Conservation (phyloP, 2,113 vertebrate genomes). For the Uropsilus gracilis region DNA sequence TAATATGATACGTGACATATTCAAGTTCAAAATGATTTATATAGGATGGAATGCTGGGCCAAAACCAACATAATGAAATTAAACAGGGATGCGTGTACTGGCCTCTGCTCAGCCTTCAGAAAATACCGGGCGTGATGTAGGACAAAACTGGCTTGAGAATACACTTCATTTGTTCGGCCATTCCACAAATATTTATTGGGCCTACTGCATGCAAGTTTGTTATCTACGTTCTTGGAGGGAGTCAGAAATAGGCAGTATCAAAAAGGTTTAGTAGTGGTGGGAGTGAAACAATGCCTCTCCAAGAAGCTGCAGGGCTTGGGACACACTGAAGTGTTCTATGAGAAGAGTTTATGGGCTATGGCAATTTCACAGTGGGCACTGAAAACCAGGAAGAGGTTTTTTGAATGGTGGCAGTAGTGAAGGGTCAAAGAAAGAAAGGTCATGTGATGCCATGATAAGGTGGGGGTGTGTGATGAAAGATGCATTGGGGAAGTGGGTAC, state of each 20-base stretch:
- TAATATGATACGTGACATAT: constrained; percentile 42
- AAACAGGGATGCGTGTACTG: constrained; percentile 4
- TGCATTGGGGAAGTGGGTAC: rapidly evolving
- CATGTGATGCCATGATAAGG: neutral
- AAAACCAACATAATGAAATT: constrained; percentile 62
- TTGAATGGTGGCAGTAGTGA: neutral
- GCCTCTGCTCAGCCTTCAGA: neutral
- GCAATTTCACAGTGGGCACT: neutral
- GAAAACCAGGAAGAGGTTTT: neutral
- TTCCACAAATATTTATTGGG: neutral
- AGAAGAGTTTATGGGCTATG: neutral
- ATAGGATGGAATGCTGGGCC: constrained; percentile 1
- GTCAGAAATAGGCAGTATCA: neutral
- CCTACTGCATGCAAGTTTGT: neutral
- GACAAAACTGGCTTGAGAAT: neutral
- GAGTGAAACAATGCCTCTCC: too few relatives aligned
- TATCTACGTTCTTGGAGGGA: neutral
- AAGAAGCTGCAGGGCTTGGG: neutral
- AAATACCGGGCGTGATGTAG: neutral
- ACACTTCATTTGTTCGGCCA: neutral
- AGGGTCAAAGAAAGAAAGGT: neutral
- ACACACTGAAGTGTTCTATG: neutral
- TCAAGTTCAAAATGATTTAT: constrained; percentile 67
- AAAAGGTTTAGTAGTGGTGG: neutral
- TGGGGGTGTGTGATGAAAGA: too few relatives aligned